These are phyloP conservation scores for Dasypolia templi DNA, from an alignment of 2,888 invertebrate species.

Conservation along the genomic window DNA sequence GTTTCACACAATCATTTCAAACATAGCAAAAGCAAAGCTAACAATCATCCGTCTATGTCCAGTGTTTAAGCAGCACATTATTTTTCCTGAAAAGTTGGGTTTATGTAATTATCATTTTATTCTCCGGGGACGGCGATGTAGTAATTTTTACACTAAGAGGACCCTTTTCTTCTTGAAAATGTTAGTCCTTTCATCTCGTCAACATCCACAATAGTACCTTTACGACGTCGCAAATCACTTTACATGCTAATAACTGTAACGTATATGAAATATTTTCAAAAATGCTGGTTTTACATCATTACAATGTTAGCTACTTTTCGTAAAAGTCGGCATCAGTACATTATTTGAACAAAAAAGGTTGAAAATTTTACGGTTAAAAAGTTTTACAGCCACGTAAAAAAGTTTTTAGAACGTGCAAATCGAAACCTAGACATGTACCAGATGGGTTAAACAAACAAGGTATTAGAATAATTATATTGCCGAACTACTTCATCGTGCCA, in stretches of 20 bases:
- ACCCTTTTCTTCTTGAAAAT: slow-evolving; percentile 27
- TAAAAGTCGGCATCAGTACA: slow-evolving; percentile 11
- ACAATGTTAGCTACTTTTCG: slow-evolving; percentile 15
- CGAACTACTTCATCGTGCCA: slow-evolving; percentile 3
- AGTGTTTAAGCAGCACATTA: no score
- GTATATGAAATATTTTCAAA: slow-evolving; percentile 26
- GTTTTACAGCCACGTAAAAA: slow-evolving; percentile 49
- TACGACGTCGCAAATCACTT: slow-evolving; percentile 30
- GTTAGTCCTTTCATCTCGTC: no score
- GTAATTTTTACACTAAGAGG: slow-evolving; percentile 1
- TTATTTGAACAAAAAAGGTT: slow-evolving; percentile 43
- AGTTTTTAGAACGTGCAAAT: slow-evolving; percentile 48
- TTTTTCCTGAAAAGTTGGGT: no score
- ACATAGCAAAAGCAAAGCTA: no score
- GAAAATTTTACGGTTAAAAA: slow-evolving; percentile 50
- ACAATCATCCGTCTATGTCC: no score
- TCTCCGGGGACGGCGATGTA: no score
- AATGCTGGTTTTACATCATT: slow-evolving; percentile 13
- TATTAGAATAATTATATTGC: slow-evolving; percentile 43
- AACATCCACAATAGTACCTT: slow-evolving; percentile 24
- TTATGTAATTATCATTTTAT: no score
- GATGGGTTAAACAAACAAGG: slow-evolving; percentile 44
- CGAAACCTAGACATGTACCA: slow-evolving; percentile 51
- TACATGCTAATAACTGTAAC: slow-evolving; percentile 38
- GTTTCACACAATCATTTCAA: no score